Evolutionary conservation across 2,888 invertebrate species (phyloP).

Genomic region (Diogma glabrata): DNA sequence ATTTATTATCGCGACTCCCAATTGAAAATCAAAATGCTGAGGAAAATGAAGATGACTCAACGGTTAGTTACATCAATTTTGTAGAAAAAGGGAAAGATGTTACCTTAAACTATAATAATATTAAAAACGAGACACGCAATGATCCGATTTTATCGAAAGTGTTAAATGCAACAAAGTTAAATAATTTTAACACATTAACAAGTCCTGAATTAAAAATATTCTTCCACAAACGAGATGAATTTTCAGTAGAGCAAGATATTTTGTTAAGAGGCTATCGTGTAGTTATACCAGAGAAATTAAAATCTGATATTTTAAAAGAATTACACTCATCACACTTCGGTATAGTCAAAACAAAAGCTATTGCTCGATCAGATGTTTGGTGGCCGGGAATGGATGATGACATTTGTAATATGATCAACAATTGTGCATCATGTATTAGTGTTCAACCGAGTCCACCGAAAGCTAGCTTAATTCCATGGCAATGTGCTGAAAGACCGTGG

Average conservation of each 20-base stretch:
- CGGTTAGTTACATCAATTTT: too few relatives aligned
- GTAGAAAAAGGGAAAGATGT: too few relatives aligned
- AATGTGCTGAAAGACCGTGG: slow-evolving; percentile 14
- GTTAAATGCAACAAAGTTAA: too few relatives aligned
- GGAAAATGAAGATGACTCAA: too few relatives aligned
- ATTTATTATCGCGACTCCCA: too few relatives aligned
- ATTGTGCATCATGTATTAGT: neutral
- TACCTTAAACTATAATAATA: too few relatives aligned
- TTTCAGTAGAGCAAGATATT: slow-evolving; percentile 17
- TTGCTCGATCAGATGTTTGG: slow-evolving; percentile 17
- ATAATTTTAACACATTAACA: too few relatives aligned
- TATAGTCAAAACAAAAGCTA: neutral
- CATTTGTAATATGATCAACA: slow-evolving; percentile 17
- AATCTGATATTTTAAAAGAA: slow-evolving; percentile 7
- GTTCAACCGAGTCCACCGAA: neutral
- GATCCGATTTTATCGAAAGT: too few relatives aligned
- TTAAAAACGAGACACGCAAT: too few relatives aligned
- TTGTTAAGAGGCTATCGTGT: slow-evolving; percentile 8
- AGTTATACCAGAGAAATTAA: slow-evolving; percentile 11
- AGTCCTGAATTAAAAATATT: too few relatives aligned
- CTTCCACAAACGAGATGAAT: slow-evolving; percentile 12
- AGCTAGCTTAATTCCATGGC: slow-evolving; percentile 11
- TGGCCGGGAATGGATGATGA: slow-evolving; percentile 17
- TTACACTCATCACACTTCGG: slow-evolving; percentile 12
- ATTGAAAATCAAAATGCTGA: too few relatives aligned